Evolutionary conservation across 30 jellyfish, hydroid and myxozoan species (phyloP).

Genomic region (Cassiopea xamachana): DNA sequence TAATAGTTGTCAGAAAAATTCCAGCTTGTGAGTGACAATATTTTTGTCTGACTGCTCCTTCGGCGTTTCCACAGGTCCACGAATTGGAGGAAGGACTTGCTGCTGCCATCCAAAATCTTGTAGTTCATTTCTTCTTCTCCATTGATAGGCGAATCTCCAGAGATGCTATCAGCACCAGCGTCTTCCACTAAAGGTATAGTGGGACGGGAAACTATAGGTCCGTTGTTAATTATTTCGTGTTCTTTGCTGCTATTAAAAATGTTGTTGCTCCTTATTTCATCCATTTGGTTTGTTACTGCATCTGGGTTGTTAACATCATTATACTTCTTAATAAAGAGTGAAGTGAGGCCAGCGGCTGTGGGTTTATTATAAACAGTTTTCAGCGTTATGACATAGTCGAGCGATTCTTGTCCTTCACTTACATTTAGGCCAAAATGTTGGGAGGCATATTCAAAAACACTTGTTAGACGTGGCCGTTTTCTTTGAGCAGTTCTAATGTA

Average conservation of each 20-base stretch:
- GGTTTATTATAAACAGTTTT: conserved; percentile 20
- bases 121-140: not conserved
- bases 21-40: not conserved
- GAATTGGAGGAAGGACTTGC: not conserved
- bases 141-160: not conserved
- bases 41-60: not conserved
- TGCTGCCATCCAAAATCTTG: not conserved
- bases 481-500: conserved; percentile 5
- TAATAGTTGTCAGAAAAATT: not conserved
- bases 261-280: not conserved
- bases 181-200: not conserved
- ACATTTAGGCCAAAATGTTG: conserved; percentile 4
- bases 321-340: conserved; percentile 7
- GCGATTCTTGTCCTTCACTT: conserved; percentile 35
- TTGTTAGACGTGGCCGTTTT: conserved; percentile 13
- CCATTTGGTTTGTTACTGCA: not conserved
- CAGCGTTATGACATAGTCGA: not conserved
- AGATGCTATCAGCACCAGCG: not conserved
- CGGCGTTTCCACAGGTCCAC: not conserved
- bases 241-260: not conserved
- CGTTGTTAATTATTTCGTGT: not conserved
- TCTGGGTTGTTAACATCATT: conserved; percentile 6
- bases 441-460: conserved; percentile 10
- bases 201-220: not conserved
- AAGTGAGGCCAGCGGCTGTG: conserved; percentile 14